Base-by-base conservation (phyloP, 37 sponge, comb jelly and placozoan species). In the Mnemiopsis leidyi region DNA sequence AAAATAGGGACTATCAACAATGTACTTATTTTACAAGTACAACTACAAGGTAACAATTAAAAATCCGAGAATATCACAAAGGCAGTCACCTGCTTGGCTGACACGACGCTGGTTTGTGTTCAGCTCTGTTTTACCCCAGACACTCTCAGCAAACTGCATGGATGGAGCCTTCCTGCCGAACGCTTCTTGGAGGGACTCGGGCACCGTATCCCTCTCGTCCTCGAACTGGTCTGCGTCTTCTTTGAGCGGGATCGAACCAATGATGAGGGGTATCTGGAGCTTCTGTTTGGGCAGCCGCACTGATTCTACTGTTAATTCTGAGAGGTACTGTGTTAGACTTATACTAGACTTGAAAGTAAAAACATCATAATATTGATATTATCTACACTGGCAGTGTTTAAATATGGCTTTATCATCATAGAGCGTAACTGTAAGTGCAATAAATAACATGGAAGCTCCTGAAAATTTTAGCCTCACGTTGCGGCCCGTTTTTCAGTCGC, bases 211-310 rank as follows among this genome's bases (percentile, higher is more conserved):
- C 75, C 3, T 5, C 5, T 28, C 75, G 5, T 71, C 75, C 20
- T 71, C 75, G 30, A 71, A 71, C 75, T 71, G 75, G n/a, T 71
- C 75, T 7, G 30, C 30, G 75, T 71, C 75, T 29, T 71, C 75
- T 71, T 71, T 71, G 75, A 71, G 75, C 30, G 75, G 75, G 30
- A 71, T 28, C 3, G 75, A 23, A 18, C 75, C 75, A 5, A 71
- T 71, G 5, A 71, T 71, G 2, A 71, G 30, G 75, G 75, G 75
- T 3, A 71, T 28, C 30, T 71, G 75, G 7, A 71, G 75, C 20
- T 71, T 71, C 75, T 71, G 75, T 71, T 71, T 71, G 25, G 75
- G 75, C 3, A 71, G 30, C n/a, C 75, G 5, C 75, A n/a, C 75
- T 29, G 75, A 23, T 71, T 29, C 30, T 5, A 71, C 75, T 18